Base-by-base conservation (phyloP, 2,113 vertebrate species). In the Mastomys natalensis region DNA sequence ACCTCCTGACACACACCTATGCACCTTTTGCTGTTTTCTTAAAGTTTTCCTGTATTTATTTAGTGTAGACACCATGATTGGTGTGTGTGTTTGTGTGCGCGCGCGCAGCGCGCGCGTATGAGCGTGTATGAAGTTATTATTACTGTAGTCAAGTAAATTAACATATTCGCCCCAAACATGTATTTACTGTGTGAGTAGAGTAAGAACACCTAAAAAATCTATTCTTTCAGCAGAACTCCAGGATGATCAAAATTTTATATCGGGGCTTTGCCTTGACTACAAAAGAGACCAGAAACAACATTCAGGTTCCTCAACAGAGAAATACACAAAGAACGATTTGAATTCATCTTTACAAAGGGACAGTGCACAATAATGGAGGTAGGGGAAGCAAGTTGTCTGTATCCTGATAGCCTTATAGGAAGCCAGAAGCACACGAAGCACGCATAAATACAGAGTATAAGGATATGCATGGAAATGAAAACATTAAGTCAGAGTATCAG, bases 261-360 rank as follows among this genome's bases (percentile, higher is more conserved):
- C 9, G 16, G 17, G 80, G 34, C 70, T 96, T 70, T 72, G 8
- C 24, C 87, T 92, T 48, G 53, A 82, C 64, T 37, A 91, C 48
- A 78, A 92, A 90, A 93, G 81, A 45, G 19, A 78, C 55, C 58
- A 5, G 26, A 93, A 91, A 58, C 37, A 86, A 92, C 60, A 43
- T 48, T 34, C 3, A 29, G 45, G 31, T 40, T n/a, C 34, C 34
- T 62, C 53, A 40, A 72, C 29, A 76, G 45, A 86, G 19, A 48
- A 78, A 89, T 11, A 48, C 3, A 74, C 26, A 76, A 45, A 94
- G 58, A 26, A 21, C 43, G 15, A 37, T 16, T 68, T 15, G 66
- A 72, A 78, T 51, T 19, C 7, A 74, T 48, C 43, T 73, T 81
- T 86, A 55, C 10, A 89, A 31, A 48, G n/a, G 55, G 91, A 91